These are phyloP conservation scores for Alethe castanea DNA, from an alignment of 2,113 vertebrate genomes.

Conservation along the genomic window DNA sequence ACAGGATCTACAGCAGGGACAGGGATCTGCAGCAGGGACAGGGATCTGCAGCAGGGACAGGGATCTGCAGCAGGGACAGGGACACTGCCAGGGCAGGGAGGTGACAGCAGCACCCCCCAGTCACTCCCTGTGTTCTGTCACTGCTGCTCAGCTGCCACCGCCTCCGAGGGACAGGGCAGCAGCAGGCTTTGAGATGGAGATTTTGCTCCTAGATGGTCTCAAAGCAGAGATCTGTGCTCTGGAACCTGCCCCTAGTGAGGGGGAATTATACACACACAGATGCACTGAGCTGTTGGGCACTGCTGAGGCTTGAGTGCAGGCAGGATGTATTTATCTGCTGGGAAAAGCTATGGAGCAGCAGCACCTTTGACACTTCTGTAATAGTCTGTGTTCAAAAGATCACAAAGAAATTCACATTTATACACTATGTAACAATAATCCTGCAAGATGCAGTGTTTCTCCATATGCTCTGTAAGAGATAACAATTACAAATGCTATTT, in stretches of 20 bases:
- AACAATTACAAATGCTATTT: constrained; percentile 21
- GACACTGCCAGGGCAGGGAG: neutral
- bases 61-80: neutral
- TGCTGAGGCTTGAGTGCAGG: neutral
- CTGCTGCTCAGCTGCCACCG: neutral
- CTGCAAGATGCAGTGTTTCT: neutral
- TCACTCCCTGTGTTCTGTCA: neutral
- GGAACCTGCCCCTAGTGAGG: neutral
- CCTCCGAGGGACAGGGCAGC: neutral
- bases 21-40: neutral
- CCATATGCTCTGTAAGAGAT: neutral
- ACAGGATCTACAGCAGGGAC: neutral
- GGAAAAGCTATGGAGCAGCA: neutral
- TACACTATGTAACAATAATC: neutral
- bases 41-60: neutral
- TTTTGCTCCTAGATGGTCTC: too few relatives aligned
- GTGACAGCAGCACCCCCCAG: neutral
- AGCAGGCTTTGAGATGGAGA: neutral
- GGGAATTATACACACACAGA: neutral
- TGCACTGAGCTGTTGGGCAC: neutral
- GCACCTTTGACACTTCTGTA: neutral
- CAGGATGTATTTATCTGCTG: neutral
- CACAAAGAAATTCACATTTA: neutral
- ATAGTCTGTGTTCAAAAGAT: neutral
- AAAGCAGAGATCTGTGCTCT: neutral